Evolutionary conservation across 2,113 vertebrate genomes (phyloP).

Genomic region (Asarcornis scutulata): DNA sequence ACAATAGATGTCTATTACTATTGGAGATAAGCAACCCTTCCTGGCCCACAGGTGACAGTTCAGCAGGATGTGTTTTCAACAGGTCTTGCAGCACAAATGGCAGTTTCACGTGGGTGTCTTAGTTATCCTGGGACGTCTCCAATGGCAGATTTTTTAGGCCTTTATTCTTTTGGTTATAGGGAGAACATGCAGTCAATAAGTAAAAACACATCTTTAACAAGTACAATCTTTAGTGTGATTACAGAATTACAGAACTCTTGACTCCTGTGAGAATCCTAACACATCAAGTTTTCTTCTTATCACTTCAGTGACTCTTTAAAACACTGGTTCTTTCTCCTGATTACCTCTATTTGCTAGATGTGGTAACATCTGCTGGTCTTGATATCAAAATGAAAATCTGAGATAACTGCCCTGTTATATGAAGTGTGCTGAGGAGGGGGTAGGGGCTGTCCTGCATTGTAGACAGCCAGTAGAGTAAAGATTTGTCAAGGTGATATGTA

Average conservation of each 20-base stretch:
- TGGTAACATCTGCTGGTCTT: background rate
- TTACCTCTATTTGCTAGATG: background rate
- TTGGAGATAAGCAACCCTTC: background rate
- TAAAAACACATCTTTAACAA: background rate
- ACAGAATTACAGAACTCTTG: background rate
- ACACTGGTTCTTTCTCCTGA: background rate
- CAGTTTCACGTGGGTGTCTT: background rate
- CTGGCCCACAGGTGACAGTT: background rate
- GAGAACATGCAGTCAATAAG: background rate
- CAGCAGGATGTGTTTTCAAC: background rate
- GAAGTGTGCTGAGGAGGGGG: background rate
- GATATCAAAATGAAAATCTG: background rate
- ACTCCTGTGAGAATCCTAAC: background rate
- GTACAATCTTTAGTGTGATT: background rate
- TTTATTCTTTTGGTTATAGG: background rate
- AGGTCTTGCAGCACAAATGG: background rate
- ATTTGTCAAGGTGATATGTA: background rate
- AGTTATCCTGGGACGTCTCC: background rate
- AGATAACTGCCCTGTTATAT: background rate
- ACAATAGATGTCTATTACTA: background rate
- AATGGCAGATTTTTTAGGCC: background rate
- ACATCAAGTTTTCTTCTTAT: background rate
- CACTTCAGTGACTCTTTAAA: background rate
- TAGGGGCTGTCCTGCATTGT: background rate
- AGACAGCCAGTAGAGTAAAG: background rate